Conservation (phyloP, 2,888 invertebrate genomes). For the Lasioglossum marginatum region DNA sequence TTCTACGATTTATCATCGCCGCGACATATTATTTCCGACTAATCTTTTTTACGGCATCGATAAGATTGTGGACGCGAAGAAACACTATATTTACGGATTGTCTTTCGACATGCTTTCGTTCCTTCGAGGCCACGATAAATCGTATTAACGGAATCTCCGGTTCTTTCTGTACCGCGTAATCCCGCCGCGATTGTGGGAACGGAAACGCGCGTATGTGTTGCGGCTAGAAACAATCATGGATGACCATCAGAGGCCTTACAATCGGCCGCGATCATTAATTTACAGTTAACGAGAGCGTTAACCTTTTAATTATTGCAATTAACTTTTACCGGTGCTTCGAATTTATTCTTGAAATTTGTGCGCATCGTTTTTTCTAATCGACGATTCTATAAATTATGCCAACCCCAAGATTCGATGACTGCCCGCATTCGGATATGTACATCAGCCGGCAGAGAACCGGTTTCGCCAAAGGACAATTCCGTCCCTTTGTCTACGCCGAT, state of each 20-base stretch:
- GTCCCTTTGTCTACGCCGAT: conserved; percentile 61
- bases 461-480: conserved; percentile 47
- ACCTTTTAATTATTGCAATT: conserved; percentile 3
- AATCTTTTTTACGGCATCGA: background rate
- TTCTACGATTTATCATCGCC: conserved; percentile 2
- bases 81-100: background rate
- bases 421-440: conserved; percentile 43
- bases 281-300: conserved; percentile 32
- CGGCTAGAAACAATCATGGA: conserved; percentile 52
- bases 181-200: conserved; percentile 72
- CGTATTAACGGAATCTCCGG: conserved; percentile 48
- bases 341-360: background rate
- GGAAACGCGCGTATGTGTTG: conserved; percentile 73
- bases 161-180: conserved; percentile 23
- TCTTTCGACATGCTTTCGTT: background rate
- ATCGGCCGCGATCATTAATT: conserved; percentile 33
- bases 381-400: background rate
- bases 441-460: conserved; percentile 60
- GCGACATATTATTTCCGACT: background rate
- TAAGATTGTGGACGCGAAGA: background rate
- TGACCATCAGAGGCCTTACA: conserved; percentile 45
- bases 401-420: conserved; percentile 45
- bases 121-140: conserved; percentile 13
- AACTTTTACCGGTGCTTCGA: background rate
- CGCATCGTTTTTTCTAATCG: background rate